Conservation (phyloP, 2,113 vertebrate species). For the Psittacara wagleri region DNA sequence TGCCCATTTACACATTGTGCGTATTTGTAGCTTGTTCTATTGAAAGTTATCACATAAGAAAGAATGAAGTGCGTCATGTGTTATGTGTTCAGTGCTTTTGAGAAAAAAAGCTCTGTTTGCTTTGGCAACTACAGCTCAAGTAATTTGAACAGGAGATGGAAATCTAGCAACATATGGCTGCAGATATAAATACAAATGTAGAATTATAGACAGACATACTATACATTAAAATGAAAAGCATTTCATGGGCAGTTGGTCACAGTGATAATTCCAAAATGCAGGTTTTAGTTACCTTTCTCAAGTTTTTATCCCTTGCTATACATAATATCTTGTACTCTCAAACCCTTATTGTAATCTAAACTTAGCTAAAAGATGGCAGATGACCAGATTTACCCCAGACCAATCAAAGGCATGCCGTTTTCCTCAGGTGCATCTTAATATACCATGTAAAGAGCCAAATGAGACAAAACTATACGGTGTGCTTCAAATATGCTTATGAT, state of each 20-base stretch:
- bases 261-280: conserved; percentile 38
- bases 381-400: neutral
- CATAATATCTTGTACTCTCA: neutral
- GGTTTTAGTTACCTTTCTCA: conserved; percentile 49
- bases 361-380: neutral
- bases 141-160: conserved; percentile 67
- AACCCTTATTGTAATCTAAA: conserved; percentile 34
- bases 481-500: neutral
- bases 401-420: neutral
- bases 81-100: neutral
- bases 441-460: neutral
- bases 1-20: neutral
- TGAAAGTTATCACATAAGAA: conserved; percentile 53
- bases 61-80: conserved; percentile 39
- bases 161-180: conserved; percentile 64
- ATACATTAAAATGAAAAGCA: conserved; percentile 67
- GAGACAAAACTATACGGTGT: neutral
- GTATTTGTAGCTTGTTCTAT: conserved; percentile 38
- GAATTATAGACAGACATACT: conserved; percentile 58
- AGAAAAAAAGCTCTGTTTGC: conserved; percentile 54
- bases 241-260: conserved; percentile 58
- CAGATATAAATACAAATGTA: conserved; percentile 67
- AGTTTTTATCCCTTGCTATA: conserved; percentile 14
- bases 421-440: neutral
- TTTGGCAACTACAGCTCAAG: conserved; percentile 70